A percentile compares a stretch with the other conserved stretches of the same genome.
These are phyloP conservation scores for Enteromius afrohamiltoni DNA, from an alignment of 2,797 vertebrate species.

Conservation along the genomic window DNA sequence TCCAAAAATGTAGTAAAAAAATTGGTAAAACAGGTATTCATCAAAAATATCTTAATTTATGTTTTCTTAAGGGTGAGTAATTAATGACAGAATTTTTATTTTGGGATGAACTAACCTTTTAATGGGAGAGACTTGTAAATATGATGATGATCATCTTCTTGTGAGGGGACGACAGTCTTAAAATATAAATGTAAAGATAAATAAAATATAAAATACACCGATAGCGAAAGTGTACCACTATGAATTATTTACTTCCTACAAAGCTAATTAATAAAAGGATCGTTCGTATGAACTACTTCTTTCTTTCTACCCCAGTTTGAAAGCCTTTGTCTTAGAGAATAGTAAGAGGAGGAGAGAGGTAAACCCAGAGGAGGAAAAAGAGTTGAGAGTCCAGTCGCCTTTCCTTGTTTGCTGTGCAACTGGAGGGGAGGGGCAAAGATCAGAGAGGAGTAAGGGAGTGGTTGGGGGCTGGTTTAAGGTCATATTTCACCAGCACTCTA, in stretches of 20 bases:
- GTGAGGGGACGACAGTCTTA: background rate
- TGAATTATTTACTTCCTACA: background rate
- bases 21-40: no score
- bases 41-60: no score
- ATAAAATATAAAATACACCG: background rate
- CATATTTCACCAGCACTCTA: slow-evolving; percentile 56
- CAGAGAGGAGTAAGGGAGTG: slow-evolving; percentile 39
- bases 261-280: background rate
- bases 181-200: background rate
- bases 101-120: no score
- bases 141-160: slow-evolving; percentile 1
- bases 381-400: slow-evolving; percentile 23
- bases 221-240: background rate
- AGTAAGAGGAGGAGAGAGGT: slow-evolving; percentile 10
- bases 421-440: slow-evolving; percentile 53
- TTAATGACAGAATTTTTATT: no score
- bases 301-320: background rate
- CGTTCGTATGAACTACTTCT: background rate
- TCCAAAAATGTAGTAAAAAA: no score
- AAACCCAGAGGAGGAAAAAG: slow-evolving; percentile 27
- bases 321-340: slow-evolving; percentile 19
- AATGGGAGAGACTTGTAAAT: background rate
- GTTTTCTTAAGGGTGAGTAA: no score
- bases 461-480: slow-evolving; percentile 52
- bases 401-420: slow-evolving; percentile 42